Evolutionary conservation across 2,888 invertebrate species (phyloP).

Genomic region (Ptychoptera albimana): DNA sequence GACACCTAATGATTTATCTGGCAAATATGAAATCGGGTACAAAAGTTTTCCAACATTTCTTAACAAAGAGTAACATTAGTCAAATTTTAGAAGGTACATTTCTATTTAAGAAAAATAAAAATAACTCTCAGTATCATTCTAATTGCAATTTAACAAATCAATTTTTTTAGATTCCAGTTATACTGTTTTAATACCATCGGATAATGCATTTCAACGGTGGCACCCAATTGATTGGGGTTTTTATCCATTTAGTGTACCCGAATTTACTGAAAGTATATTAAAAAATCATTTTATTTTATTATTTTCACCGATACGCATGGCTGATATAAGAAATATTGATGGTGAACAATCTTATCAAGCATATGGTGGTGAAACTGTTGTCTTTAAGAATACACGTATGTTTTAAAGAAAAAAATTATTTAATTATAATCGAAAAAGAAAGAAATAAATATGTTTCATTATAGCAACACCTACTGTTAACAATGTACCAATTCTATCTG

Average conservation of each 20-base stretch:
- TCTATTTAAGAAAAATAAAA: not conserved
- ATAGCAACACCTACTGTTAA: constrained; percentile 38
- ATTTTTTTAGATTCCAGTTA: constrained; percentile 29
- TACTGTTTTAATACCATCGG: constrained; percentile 45
- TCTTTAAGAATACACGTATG: constrained; percentile 41
- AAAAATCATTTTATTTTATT: constrained; percentile 44
- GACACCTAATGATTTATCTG: constrained; percentile 32
- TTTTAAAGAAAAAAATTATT: constrained; percentile 12
- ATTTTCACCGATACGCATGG: constrained; percentile 34
- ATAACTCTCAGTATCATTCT: too few species aligned
- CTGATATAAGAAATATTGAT: constrained; percentile 31
- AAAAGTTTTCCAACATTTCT: constrained; percentile 45
- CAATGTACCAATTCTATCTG: constrained; percentile 40
- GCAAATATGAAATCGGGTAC: constrained; percentile 44
- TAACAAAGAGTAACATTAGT: constrained; percentile 42
- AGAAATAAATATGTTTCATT: constrained; percentile 11
- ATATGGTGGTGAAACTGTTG: constrained; percentile 39
- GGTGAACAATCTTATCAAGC: constrained; percentile 38
- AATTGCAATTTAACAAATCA: not conserved
- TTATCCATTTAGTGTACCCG: constrained; percentile 48
- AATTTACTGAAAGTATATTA: constrained; percentile 44
- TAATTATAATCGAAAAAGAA: not conserved
- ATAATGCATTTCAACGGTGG: constrained; percentile 49
- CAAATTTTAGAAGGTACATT: constrained; percentile 36
- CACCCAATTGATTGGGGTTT: constrained; percentile 55